A percentile compares a stretch with the other conserved stretches of the same genome.
These are phyloP conservation scores for Pseudomyrmex gracilis DNA, from an alignment of 1,140 invertebrate species.

Conservation along the genomic window DNA sequence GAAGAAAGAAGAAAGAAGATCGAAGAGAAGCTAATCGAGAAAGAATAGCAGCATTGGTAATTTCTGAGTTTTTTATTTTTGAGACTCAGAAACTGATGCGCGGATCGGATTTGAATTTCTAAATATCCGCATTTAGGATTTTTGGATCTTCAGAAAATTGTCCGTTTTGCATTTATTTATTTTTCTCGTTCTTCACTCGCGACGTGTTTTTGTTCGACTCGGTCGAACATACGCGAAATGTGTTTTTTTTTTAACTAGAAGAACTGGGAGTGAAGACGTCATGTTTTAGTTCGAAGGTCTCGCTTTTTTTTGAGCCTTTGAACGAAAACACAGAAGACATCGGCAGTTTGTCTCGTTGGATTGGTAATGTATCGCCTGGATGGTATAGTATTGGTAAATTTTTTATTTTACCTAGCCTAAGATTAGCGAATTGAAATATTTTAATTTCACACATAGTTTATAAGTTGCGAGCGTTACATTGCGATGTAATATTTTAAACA, in stretches of 20 bases:
- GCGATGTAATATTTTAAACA: conserved; percentile 7
- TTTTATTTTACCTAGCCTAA: conserved; percentile 9
- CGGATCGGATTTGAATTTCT: conserved; percentile 1
- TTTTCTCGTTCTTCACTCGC: too few species aligned
- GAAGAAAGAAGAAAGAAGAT: conserved; percentile 40
- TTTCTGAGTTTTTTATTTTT: conserved; percentile 18
- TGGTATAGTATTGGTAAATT: conserved; percentile 73
- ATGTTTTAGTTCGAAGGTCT: conserved; percentile 8
- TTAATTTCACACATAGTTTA: not conserved
- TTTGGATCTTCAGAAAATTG: conserved; percentile 23
- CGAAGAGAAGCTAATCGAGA: conserved; percentile 27
- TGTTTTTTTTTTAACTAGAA: not conserved
- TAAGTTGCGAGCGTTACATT: not conserved
- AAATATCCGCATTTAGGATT: conserved; percentile 40
- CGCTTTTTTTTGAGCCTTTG: conserved; percentile 47
- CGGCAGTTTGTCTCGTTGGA: not conserved
- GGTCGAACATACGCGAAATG: conserved; percentile 6
- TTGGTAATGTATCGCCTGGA: conserved; percentile 34
- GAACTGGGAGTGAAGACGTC: not conserved
- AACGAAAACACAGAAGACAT: conserved; percentile 15
- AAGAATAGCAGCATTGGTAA: not conserved
- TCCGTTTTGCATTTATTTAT: not conserved
- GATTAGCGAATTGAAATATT: not conserved
- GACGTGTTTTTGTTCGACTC: conserved; percentile 29
- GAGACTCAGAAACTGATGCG: conserved; percentile 9